Evolutionary conservation across 2,113 vertebrate genomes (phyloP).

Genomic region (Daboia siamensis): DNA sequence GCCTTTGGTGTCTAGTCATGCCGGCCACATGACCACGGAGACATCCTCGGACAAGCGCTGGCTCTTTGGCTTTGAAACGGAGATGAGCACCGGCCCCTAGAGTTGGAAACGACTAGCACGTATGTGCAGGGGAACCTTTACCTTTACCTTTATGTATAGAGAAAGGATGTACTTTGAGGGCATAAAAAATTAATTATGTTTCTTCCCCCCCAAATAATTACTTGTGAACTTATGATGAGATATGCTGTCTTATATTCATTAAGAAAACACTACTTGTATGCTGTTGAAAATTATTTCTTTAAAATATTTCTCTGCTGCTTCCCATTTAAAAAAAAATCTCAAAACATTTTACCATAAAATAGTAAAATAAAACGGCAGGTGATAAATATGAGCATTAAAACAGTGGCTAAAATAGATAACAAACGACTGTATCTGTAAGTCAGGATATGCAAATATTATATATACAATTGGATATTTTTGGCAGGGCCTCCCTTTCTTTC

Average conservation of each 20-base stretch:
- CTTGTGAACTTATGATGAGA: background rate
- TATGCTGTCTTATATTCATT: background rate
- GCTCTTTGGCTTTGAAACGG: too few relatives aligned
- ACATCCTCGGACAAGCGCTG: too few relatives aligned
- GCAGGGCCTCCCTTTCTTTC: background rate
- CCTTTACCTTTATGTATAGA: background rate
- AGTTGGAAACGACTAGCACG: too few relatives aligned
- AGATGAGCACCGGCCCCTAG: too few relatives aligned
- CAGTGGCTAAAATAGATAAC: background rate
- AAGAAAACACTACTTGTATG: background rate
- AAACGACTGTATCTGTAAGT: background rate
- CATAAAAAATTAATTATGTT: background rate
- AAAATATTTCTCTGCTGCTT: background rate
- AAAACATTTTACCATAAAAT: background rate
- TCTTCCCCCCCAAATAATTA: background rate
- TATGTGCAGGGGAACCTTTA: too few relatives aligned
- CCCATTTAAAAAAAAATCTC: background rate
- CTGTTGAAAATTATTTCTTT: background rate
- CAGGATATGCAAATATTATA: background rate
- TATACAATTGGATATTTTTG: background rate
- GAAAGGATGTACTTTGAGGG: background rate
- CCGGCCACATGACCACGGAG: too few relatives aligned
- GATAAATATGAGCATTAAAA: background rate
- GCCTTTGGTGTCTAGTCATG: too few relatives aligned
- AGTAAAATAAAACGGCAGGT: background rate